Evolutionary conservation across 2,113 vertebrate genomes (phyloP).

Genomic region (Sterna hirundo): DNA sequence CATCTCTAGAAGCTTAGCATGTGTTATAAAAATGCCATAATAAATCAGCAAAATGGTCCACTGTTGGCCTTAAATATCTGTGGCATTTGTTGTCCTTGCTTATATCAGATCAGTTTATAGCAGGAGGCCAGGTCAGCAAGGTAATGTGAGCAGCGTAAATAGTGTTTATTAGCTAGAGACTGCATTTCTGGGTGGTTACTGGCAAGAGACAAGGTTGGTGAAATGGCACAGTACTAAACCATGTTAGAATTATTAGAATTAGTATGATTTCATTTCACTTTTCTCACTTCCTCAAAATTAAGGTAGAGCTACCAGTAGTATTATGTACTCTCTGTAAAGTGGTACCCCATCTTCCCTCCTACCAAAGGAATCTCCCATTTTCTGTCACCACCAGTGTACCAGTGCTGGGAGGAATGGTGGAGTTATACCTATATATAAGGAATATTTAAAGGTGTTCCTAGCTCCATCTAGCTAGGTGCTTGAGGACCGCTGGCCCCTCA

Average conservation of each 20-base stretch:
- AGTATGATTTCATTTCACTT: not conserved
- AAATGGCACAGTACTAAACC: not conserved
- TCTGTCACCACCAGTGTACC: not conserved
- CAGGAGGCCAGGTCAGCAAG: not conserved
- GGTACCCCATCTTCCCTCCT: not conserved
- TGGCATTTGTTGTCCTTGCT: not conserved
- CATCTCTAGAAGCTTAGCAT: not conserved
- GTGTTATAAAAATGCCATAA: not conserved
- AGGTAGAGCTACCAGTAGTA: not conserved
- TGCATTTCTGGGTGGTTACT: not conserved
- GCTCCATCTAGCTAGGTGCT: not conserved
- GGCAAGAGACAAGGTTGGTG: not conserved
- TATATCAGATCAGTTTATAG: not conserved
- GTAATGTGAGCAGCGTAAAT: not conserved
- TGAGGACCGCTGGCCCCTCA: not conserved
- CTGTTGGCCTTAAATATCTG: not conserved
- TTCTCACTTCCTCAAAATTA: not conserved
- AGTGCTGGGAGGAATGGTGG: not conserved
- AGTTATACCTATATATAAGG: not conserved
- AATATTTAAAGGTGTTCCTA: not conserved
- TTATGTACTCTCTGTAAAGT: not conserved
- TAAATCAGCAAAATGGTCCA: not conserved
- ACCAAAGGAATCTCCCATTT: not conserved
- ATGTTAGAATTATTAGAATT: not conserved
- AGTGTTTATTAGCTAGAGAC: not conserved